Evolutionary conservation across 1,140 invertebrate genomes (phyloP).

Genomic region (Papilio polyxenes): DNA sequence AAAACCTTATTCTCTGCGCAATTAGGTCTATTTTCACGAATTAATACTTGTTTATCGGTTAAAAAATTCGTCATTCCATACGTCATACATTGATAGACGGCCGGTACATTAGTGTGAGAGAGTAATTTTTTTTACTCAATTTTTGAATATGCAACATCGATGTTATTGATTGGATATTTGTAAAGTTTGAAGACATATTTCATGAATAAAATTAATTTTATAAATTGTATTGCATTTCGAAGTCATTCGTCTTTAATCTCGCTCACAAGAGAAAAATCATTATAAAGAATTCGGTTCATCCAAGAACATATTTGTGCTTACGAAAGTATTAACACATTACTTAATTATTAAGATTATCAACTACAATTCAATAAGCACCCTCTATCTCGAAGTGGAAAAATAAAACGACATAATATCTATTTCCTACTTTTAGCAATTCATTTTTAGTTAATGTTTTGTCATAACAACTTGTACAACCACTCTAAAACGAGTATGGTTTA

Average conservation of each 20-base stretch:
- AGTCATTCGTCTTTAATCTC: neutral
- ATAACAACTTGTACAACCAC: too few species aligned
- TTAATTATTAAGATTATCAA: too few species aligned
- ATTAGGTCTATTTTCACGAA: slow-evolving; percentile 41
- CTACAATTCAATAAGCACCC: too few species aligned
- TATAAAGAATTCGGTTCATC: neutral
- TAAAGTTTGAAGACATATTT: slow-evolving; percentile 42
- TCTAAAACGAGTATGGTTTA: too few species aligned
- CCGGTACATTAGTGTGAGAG: slow-evolving; percentile 59
- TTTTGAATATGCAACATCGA: slow-evolving; percentile 68
- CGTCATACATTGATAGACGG: slow-evolving; percentile 77
- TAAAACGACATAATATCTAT: too few species aligned
- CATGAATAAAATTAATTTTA: slow-evolving; percentile 30
- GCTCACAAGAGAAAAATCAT: neutral
- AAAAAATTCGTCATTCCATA: slow-evolving; percentile 49
- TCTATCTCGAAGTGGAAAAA: too few species aligned
- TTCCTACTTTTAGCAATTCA: too few species aligned
- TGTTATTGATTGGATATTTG: slow-evolving; percentile 76
- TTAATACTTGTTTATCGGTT: slow-evolving; percentile 9
- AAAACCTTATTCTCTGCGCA: slow-evolving; percentile 42
- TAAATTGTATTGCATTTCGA: neutral
- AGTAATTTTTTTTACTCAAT: slow-evolving; percentile 60
- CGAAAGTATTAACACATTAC: too few species aligned
- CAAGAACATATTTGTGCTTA: neutral
- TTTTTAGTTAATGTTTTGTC: too few species aligned